Conservation (phyloP, 2,113 vertebrate genomes). For the Amphiprion ocellaris region DNA sequence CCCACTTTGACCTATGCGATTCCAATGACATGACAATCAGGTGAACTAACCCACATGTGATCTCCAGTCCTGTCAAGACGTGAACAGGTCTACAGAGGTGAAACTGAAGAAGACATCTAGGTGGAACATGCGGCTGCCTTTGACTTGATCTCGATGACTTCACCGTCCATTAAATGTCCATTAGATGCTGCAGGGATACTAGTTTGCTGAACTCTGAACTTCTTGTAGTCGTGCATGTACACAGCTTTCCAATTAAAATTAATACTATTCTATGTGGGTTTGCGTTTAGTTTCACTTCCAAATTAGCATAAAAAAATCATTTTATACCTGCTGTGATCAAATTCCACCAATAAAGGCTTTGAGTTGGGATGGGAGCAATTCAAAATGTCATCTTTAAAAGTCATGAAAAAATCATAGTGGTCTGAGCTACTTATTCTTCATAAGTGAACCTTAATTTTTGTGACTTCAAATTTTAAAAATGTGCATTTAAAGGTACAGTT, state of each 20-base stretch:
- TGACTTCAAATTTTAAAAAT: no score
- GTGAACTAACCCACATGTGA: conserved; percentile 8
- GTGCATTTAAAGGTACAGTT: no score
- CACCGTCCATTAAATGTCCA: background rate
- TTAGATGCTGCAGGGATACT: background rate
- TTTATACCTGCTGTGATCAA: no score
- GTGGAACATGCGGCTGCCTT: background rate
- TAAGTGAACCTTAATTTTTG: no score
- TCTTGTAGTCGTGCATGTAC: background rate
- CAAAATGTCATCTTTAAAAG: no score
- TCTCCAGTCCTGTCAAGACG: background rate
- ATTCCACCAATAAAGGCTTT: no score
- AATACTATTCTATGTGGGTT: no score
- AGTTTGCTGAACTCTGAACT: background rate
- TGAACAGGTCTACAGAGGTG: background rate
- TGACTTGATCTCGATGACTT: background rate
- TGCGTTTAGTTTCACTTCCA: no score
- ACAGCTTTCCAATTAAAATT: background rate
- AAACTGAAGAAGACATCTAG: background rate
- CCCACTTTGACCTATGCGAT: background rate
- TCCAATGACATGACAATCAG: background rate
- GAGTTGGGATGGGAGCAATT: no score
- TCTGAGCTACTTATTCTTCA: no score
- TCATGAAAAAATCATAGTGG: no score
- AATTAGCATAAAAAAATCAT: no score